A percentile compares a stretch with the other conserved stretches of the same genome.
phyloP scores from a whole-genome alignment of 2,113 vertebrate genomes.

The Myiozetetes cayanensis region DNA sequence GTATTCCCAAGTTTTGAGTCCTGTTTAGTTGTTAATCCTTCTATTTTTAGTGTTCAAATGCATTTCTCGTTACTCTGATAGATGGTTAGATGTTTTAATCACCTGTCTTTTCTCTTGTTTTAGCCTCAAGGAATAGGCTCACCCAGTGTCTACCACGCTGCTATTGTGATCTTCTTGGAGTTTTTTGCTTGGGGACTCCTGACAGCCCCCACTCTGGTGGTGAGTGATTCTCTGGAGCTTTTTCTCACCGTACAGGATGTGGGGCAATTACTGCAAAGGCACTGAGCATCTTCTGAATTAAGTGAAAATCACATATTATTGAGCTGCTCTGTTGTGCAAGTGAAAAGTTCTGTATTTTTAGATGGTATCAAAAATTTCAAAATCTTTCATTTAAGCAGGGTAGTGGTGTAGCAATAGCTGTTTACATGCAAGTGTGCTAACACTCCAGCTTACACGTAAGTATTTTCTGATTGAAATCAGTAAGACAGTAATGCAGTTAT shows the following conservation, averaged over 20 bases:
- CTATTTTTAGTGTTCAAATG: not conserved
- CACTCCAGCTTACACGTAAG: not conserved
- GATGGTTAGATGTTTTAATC: not conserved
- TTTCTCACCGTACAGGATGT: accelerated
- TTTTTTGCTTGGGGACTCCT: constrained; percentile 91
- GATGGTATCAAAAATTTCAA: not conserved
- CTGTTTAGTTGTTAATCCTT: not conserved
- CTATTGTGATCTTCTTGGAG: constrained; percentile 90
- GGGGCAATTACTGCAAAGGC: not conserved
- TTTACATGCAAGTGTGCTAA: not conserved
- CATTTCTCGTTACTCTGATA: not conserved
- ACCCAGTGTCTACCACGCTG: constrained; percentile 90
- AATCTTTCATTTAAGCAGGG: not conserved
- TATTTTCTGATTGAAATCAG: not conserved
- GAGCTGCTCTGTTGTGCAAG: not conserved
- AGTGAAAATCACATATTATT: not conserved
- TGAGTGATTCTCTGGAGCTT: constrained; percentile 52
- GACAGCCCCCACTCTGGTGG: constrained; percentile 86
- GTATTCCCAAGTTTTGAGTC: not conserved
- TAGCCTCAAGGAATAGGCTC: constrained; percentile 89
- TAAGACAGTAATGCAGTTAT: not conserved
- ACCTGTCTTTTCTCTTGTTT: not conserved
- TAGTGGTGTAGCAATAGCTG: not conserved
- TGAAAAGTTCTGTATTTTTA: not conserved
- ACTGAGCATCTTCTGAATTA: not conserved